A percentile compares a stretch with the other conserved stretches of the same genome.
Conservation (phyloP, 1,140 invertebrate genomes). For the Leucophenga varia region DNA sequence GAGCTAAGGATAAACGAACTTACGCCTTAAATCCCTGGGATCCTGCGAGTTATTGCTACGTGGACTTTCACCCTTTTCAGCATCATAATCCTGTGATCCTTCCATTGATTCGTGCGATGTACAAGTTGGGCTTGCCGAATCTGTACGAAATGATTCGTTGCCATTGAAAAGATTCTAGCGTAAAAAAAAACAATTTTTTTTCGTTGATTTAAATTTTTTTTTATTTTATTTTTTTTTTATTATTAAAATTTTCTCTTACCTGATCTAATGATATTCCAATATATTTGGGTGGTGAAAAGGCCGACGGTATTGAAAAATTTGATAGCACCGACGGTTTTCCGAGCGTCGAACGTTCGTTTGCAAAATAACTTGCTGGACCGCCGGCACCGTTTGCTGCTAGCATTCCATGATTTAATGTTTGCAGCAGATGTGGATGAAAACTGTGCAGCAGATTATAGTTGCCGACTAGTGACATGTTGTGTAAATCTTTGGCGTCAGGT, state of each 20-base stretch:
- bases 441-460: slow-evolving; percentile 52
- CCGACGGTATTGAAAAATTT: slow-evolving; percentile 54
- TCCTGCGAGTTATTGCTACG: slow-evolving; percentile 56
- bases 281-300: slow-evolving; percentile 55
- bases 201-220: no score
- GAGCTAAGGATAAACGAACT: slow-evolving; percentile 26
- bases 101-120: slow-evolving; percentile 56
- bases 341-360: slow-evolving; percentile 44
- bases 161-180: slow-evolving; percentile 55
- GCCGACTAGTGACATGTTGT: slow-evolving; percentile 57
- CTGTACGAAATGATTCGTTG: slow-evolving; percentile 56
- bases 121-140: slow-evolving; percentile 55
- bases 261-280: slow-evolving; percentile 55
- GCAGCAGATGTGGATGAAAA: slow-evolving; percentile 55
- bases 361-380: slow-evolving; percentile 46
- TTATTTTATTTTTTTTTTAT: neutral
- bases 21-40: slow-evolving; percentile 56
- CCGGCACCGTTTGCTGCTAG: slow-evolving; percentile 45
- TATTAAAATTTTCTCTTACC: no score
- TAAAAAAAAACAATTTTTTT: no score
- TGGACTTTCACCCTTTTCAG: slow-evolving; percentile 56
- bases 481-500: slow-evolving; percentile 57
- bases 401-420: slow-evolving; percentile 52
- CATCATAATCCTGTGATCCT: slow-evolving; percentile 56
- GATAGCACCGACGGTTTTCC: slow-evolving; percentile 53